These are phyloP conservation scores for Lottia gigantea DNA, from an alignment of 2,888 invertebrate species.

Conservation along the genomic window DNA sequence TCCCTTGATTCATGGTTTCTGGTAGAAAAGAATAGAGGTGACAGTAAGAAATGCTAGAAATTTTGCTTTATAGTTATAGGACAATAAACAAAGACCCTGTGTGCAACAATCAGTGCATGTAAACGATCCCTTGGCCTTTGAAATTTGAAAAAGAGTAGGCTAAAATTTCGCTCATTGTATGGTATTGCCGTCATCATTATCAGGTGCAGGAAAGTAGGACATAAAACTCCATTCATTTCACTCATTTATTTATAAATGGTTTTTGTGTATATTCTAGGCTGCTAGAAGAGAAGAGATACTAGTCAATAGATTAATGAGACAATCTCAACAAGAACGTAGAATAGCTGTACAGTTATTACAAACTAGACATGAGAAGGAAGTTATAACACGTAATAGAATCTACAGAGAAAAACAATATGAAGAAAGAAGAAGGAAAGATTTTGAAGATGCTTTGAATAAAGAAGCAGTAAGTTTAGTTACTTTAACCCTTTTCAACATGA, in stretches of 20 bases:
- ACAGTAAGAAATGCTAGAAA: no score
- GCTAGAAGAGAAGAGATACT: conserved; percentile 66
- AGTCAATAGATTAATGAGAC: conserved; percentile 66
- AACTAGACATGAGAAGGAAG: conserved; percentile 66
- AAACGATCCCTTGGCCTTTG: no score
- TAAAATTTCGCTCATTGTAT: no score
- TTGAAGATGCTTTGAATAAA: conserved; percentile 66
- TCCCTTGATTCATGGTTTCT: not conserved
- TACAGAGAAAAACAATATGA: conserved; percentile 64
- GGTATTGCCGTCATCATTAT: no score
- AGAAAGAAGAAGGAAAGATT: conserved; percentile 62
- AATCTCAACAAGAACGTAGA: conserved; percentile 67
- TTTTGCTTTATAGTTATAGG: no score
- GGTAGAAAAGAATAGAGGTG: no score
- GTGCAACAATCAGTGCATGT: no score
- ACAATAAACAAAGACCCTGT: no score
- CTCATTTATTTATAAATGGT: no score
- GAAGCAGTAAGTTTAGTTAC: conserved; percentile 59
- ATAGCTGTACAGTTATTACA: conserved; percentile 68
- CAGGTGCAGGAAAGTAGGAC: no score
- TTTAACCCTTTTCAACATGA: not conserved
- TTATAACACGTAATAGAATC: conserved; percentile 64
- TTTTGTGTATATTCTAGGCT: conserved; percentile 45
- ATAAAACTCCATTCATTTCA: no score
- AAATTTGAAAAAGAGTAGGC: no score